Percentiles rank a stretch among this genome's conserved stretches.
phyloP scores from a whole-genome alignment of 2,113 vertebrate genomes.

The Poecilia latipinna region DNA sequence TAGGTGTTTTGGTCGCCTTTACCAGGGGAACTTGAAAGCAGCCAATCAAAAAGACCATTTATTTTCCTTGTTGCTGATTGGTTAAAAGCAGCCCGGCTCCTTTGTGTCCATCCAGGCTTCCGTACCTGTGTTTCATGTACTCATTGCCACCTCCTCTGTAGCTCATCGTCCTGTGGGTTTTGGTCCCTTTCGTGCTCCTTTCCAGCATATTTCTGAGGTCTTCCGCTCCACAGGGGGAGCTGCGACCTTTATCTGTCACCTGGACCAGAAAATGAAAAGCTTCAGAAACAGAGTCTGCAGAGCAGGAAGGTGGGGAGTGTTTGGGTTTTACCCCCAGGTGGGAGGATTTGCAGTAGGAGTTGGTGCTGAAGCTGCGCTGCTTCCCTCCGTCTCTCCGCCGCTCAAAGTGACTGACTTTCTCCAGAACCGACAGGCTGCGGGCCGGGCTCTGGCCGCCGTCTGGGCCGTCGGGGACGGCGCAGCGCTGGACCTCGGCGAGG shows the following conservation, averaged over 20 bases:
- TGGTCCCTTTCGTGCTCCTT: constrained; percentile 59
- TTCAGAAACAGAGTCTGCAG: too few species aligned
- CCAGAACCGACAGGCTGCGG: constrained; percentile 86
- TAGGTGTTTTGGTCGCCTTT: too few species aligned
- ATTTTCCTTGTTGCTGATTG: too few species aligned
- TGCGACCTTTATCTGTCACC: constrained; percentile 28
- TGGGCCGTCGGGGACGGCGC: constrained; percentile 62
- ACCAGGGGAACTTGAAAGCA: too few species aligned
- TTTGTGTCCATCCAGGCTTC: background rate
- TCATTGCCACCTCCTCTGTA: constrained; percentile 56
- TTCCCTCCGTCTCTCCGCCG: constrained; percentile 80
- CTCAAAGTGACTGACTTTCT: constrained; percentile 92
- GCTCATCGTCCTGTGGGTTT: constrained; percentile 61
- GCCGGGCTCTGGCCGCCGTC: constrained; percentile 57
- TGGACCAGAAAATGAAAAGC: constrained; percentile 45
- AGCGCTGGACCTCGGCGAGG: constrained; percentile 74
- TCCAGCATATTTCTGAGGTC: constrained; percentile 74
- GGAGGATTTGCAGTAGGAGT: constrained; percentile 37
- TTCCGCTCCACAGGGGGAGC: constrained; percentile 71
- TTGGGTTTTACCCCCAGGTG: constrained; percentile 51
- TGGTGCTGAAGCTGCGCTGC: constrained; percentile 70
- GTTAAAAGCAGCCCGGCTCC: too few species aligned
- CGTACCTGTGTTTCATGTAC: constrained; percentile 65
- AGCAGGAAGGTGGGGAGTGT: background rate
- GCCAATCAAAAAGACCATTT: too few species aligned